These are phyloP conservation scores for Tursiops truncatus DNA, from an alignment of 2,113 vertebrate species.

Conservation along the genomic window DNA sequence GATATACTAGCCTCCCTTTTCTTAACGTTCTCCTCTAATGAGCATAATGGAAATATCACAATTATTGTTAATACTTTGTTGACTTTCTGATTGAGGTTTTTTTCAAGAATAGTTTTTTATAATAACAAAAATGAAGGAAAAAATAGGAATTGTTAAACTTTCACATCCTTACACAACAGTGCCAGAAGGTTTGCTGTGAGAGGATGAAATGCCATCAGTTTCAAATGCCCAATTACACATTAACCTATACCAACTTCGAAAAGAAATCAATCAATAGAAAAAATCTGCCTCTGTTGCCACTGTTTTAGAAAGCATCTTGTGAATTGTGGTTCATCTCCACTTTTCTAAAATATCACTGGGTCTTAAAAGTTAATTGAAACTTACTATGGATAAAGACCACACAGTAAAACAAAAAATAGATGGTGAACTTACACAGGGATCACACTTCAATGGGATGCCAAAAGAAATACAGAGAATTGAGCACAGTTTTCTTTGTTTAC, in stretches of 20 bases:
- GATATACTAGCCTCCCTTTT: neutral
- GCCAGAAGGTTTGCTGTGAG: constrained; percentile 68
- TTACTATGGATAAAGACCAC: constrained; percentile 77
- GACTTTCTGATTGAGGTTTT: neutral
- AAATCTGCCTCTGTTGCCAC: neutral
- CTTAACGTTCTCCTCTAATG: neutral
- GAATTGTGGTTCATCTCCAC: neutral
- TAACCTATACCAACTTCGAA: constrained; percentile 37
- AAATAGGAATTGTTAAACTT: constrained; percentile 78
- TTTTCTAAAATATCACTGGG: constrained; percentile 65
- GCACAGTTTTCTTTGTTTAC: constrained; percentile 76
- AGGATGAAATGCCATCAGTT: constrained; percentile 44
- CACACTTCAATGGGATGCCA: constrained; percentile 79
- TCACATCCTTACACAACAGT: constrained; percentile 72
- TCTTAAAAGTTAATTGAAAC: constrained; percentile 83
- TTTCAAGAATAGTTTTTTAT: constrained; percentile 68
- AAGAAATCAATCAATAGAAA: neutral
- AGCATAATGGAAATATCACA: neutral
- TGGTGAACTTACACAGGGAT: constrained; percentile 60
- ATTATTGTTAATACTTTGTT: neutral
- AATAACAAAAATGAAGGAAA: constrained; percentile 77
- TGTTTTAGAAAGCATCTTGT: neutral
- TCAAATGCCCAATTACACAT: constrained; percentile 58
- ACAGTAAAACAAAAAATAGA: constrained; percentile 79
- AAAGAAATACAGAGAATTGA: constrained; percentile 79